phyloP scores from a whole-genome alignment of 2,797 vertebrate species.

The Parotocinclus haroldoi region DNA sequence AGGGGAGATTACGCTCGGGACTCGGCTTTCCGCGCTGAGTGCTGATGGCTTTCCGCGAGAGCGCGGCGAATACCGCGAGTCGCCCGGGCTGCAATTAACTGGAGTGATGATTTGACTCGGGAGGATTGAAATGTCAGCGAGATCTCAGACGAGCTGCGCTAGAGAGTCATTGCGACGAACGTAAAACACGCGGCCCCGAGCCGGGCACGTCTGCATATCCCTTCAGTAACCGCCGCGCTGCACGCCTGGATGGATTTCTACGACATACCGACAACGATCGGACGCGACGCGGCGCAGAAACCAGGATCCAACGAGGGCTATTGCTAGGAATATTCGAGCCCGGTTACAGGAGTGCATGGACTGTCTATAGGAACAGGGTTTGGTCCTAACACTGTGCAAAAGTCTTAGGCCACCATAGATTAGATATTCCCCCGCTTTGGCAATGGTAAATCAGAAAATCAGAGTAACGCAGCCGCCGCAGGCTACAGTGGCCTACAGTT shows the following conservation, averaged over 20 bases:
- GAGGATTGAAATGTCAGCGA: slow-evolving; percentile 42
- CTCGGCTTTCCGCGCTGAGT: slow-evolving; percentile 36
- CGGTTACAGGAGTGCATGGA: slow-evolving; percentile 31
- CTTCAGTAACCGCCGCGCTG: slow-evolving; percentile 21
- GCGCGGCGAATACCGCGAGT: slow-evolving; percentile 41
- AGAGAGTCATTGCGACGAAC: slow-evolving; percentile 24
- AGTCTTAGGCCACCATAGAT: too few species aligned
- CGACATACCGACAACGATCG: slow-evolving; percentile 12
- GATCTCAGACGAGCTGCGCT: slow-evolving; percentile 32
- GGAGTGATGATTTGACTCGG: slow-evolving; percentile 41
- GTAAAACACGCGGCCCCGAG: slow-evolving; percentile 1
- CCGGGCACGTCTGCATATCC: slow-evolving; percentile 18
- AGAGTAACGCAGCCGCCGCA: too few species aligned
- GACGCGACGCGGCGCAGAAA: background rate
- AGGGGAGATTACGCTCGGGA: slow-evolving; percentile 46
- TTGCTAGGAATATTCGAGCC: slow-evolving; percentile 39
- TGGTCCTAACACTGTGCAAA: too few species aligned
- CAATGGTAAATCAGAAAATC: too few species aligned
- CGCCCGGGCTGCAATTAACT: slow-evolving; percentile 51
- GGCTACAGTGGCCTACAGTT: too few species aligned
- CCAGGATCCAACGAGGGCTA: slow-evolving; percentile 30
- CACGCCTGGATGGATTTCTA: slow-evolving; percentile 26
- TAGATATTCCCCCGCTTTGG: too few species aligned
- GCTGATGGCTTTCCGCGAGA: slow-evolving; percentile 48
- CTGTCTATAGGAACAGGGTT: slow-evolving; percentile 2